A percentile compares a stretch with the other conserved stretches of the same genome.
These are phyloP conservation scores for Ahaetulla prasina DNA, from an alignment of 2,113 vertebrate species.

Conservation along the genomic window DNA sequence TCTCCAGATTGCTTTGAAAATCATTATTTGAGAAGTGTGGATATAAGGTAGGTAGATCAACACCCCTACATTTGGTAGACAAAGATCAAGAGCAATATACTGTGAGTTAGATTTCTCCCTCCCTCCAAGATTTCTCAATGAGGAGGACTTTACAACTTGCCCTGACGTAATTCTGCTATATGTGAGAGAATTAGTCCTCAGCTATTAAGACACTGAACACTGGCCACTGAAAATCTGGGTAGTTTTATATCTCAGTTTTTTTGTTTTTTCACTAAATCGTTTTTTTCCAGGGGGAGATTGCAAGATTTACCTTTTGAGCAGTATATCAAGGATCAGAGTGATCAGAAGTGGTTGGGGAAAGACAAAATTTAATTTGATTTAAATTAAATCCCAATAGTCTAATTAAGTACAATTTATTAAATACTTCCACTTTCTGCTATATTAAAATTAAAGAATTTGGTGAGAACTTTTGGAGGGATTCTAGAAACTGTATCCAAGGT, in stretches of 20 bases:
- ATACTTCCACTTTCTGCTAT: background rate
- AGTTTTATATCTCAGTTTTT: background rate
- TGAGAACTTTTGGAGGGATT: background rate
- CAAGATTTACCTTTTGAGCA: background rate
- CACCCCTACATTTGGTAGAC: background rate
- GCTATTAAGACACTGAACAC: background rate
- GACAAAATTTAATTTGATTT: background rate
- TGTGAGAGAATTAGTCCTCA: background rate
- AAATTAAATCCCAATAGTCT: background rate
- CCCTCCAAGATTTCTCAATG: background rate
- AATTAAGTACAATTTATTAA: background rate
- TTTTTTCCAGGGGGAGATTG: background rate
- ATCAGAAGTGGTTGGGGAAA: background rate
- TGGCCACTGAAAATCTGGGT: background rate
- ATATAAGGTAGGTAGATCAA: background rate
- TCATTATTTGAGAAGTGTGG: background rate
- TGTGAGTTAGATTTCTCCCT: background rate
- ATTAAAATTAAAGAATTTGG: background rate
- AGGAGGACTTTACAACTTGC: background rate
- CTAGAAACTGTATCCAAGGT: background rate
- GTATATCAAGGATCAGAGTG: background rate
- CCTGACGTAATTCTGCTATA: background rate
- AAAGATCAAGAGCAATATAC: background rate
- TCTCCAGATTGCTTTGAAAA: background rate
- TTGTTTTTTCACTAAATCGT: background rate